Evolutionary conservation across 1,140 invertebrate genomes (phyloP).

Genomic region (Caenorhabditis brenneri): DNA sequence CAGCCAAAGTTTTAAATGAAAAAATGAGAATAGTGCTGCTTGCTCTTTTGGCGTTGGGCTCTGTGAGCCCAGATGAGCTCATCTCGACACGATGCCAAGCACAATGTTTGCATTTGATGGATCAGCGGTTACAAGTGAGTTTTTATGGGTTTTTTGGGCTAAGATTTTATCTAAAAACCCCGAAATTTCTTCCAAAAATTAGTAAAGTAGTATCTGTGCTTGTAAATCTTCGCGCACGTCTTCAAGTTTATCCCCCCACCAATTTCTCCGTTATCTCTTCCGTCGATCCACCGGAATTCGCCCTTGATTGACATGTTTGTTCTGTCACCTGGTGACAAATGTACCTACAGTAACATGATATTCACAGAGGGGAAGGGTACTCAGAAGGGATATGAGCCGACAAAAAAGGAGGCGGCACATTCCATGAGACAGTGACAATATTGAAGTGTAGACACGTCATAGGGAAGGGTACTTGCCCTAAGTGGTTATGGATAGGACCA

Average conservation of each 20-base stretch:
- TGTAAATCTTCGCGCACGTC: slow-evolving; percentile 8
- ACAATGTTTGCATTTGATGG: slow-evolving; percentile 45
- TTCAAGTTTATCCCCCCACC: neutral
- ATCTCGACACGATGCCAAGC: slow-evolving; percentile 43
- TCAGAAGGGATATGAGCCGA: neutral
- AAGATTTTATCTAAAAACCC: too few relatives aligned
- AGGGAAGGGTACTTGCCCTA: neutral
- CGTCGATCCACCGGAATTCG: neutral
- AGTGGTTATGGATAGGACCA: too few relatives aligned
- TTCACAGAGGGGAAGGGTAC: neutral
- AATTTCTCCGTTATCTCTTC: neutral
- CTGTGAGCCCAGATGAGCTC: slow-evolving; percentile 10
- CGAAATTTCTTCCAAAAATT: neutral
- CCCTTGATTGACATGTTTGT: slow-evolving; percentile 14
- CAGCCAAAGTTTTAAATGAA: neutral
- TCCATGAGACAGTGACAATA: slow-evolving; percentile 1
- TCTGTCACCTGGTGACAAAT: neutral
- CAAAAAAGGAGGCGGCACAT: neutral
- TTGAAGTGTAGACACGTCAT: neutral
- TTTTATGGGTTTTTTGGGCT: neutral
- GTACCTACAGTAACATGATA: neutral
- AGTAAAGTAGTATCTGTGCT: neutral
- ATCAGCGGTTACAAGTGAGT: slow-evolving; percentile 43
- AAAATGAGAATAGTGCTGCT: neutral
- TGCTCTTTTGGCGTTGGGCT: neutral